phyloP scores from a whole-genome alignment of 2,113 vertebrate species.

The Tyto alba region DNA sequence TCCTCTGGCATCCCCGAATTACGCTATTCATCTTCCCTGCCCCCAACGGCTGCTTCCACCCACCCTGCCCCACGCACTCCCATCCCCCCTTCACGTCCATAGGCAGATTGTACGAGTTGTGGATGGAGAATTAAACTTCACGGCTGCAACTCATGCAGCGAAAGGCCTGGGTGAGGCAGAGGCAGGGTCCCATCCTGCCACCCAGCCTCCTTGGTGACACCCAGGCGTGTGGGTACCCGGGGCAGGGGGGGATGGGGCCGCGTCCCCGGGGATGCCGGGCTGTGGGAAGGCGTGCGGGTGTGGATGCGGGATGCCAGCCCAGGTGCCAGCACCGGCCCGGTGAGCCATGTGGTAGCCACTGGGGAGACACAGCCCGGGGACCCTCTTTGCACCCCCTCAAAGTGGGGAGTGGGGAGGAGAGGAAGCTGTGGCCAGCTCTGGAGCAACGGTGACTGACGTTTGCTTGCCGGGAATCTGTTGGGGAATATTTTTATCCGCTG shows the following conservation, averaged over 20 bases:
- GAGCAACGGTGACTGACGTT: not conserved
- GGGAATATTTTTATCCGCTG: conserved; percentile 71
- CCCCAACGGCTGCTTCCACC: not conserved
- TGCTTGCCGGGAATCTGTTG: conserved; percentile 54
- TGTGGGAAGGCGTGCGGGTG: fast-evolving
- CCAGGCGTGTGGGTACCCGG: not conserved
- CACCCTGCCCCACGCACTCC: not conserved
- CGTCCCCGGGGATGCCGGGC: not conserved
- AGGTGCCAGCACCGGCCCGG: not conserved
- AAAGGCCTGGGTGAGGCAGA: not conserved
- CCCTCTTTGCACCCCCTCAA: fast-evolving
- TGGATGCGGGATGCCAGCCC: not conserved
- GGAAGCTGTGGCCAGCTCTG: not conserved
- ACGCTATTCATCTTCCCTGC: not conserved
- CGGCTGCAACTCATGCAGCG: not conserved
- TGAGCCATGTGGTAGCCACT: not conserved
- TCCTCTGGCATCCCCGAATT: not conserved
- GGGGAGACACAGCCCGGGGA: fast-evolving
- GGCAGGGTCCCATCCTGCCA: fast-evolving
- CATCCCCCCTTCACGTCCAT: not conserved
- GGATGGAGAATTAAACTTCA: not conserved
- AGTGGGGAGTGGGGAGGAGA: not conserved
- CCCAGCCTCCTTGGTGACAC: not conserved
- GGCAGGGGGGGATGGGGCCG: not conserved
- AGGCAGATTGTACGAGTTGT: not conserved